These are phyloP conservation scores for Sitta europaea DNA, from an alignment of 2,113 vertebrate genomes.

Conservation along the genomic window DNA sequence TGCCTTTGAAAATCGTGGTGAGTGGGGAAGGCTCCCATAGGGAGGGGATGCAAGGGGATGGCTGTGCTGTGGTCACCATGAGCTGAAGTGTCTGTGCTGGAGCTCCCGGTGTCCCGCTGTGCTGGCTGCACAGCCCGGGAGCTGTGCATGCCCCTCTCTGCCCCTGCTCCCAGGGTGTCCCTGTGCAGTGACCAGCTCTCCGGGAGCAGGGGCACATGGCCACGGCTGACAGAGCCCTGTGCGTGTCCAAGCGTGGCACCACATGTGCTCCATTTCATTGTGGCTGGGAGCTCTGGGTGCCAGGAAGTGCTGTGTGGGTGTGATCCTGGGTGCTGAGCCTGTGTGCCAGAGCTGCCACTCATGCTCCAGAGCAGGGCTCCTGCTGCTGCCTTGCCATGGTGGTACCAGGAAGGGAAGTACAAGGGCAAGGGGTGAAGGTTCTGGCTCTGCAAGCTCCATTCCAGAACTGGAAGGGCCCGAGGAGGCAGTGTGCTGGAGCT, in stretches of 20 bases:
- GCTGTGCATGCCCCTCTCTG: too few relatives aligned
- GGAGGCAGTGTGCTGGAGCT: fast-evolving
- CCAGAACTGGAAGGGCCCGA: background rate
- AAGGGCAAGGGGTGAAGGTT: background rate
- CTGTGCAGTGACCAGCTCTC: fast-evolving
- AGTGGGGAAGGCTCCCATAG: fast-evolving
- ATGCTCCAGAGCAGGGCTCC: background rate
- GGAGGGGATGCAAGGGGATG: too few relatives aligned
- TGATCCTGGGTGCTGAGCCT: background rate
- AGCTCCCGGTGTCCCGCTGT: fast-evolving
- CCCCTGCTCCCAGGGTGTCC: background rate
- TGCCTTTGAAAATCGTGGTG: fast-evolving
- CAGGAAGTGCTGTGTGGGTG: background rate
- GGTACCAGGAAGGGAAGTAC: background rate
- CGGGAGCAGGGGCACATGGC: fast-evolving
- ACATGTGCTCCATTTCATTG: fast-evolving
- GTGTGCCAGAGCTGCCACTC: background rate
- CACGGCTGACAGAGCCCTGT: background rate
- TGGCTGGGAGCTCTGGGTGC: background rate
- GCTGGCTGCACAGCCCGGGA: too few relatives aligned
- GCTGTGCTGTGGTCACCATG: fast-evolving
- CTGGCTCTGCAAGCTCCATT: too few relatives aligned
- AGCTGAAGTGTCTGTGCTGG: too few relatives aligned
- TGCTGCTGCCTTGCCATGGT: background rate
- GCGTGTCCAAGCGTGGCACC: fast-evolving